Evolutionary conservation across 2,888 invertebrate species (phyloP).

Genomic region (Tinea pellionella): DNA sequence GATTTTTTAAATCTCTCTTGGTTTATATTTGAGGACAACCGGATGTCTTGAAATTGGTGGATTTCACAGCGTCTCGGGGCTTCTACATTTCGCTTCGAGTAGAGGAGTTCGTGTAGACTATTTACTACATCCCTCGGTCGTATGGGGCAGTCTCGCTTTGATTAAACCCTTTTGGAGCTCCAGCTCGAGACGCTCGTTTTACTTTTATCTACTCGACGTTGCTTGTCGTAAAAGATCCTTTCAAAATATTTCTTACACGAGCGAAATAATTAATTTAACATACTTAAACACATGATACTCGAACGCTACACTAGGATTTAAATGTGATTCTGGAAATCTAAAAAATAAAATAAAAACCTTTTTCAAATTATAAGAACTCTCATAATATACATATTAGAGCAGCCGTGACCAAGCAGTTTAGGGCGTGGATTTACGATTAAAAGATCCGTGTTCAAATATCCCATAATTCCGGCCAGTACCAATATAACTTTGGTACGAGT

Average conservation of each 20-base stretch:
- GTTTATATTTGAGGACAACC: not conserved
- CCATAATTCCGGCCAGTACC: too few relatives aligned
- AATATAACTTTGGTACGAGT: too few relatives aligned
- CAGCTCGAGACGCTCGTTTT: conserved; percentile 34
- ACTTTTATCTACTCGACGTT: conserved; percentile 41
- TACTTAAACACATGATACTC: not conserved
- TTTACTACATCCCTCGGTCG: conserved; percentile 43
- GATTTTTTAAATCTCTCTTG: not conserved
- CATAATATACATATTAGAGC: too few relatives aligned
- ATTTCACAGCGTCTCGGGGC: conserved; percentile 11
- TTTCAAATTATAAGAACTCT: too few relatives aligned
- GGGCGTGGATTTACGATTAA: too few relatives aligned
- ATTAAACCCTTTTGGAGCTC: conserved; percentile 50
- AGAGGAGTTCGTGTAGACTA: conserved; percentile 32
- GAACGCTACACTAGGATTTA: not conserved
- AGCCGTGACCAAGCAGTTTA: too few relatives aligned
- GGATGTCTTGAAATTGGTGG: conserved; percentile 11
- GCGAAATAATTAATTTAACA: conserved; percentile 15
- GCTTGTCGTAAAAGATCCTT: conserved; percentile 37
- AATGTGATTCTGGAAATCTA: not conserved
- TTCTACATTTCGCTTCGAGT: conserved; percentile 21
- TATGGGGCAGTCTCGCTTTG: conserved; percentile 43
- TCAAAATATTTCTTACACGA: conserved; percentile 34
- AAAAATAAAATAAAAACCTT: too few relatives aligned
- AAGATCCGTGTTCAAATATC: too few relatives aligned